Conservation (phyloP, 1,140 invertebrate species). For the Drosophila nebulosa region DNA sequence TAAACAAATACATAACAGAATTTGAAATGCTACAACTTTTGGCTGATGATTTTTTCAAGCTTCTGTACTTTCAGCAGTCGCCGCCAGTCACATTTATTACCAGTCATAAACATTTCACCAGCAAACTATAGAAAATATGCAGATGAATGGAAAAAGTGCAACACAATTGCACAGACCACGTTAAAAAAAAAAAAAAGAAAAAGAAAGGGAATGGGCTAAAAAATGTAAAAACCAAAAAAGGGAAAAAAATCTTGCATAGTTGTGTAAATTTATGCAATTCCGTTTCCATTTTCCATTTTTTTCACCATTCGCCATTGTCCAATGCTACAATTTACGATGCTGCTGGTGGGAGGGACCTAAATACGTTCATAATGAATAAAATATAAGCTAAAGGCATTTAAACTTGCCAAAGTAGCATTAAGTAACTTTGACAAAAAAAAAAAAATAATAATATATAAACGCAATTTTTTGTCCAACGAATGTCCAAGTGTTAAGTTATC, state of each 20-base stretch:
- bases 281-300: constrained; percentile 39
- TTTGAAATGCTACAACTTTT: constrained; percentile 16
- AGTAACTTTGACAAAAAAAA: constrained; percentile 17
- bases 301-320: constrained; percentile 29
- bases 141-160: constrained; percentile 5
- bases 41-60: constrained; percentile 6
- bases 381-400: constrained; percentile 29
- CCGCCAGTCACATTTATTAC: constrained; percentile 39
- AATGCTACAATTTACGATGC: constrained; percentile 19
- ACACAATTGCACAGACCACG: constrained; percentile 32
- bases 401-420: constrained; percentile 3
- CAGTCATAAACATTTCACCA: constrained; percentile 46
- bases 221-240: neutral
- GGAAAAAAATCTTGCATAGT: constrained; percentile 28
- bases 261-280: constrained; percentile 51
- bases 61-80: constrained; percentile 2
- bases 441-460: neutral
- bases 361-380: constrained; percentile 18
- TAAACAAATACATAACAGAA: constrained; percentile 3
- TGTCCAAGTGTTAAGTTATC: constrained; percentile 26
- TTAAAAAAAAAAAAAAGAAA: constrained; percentile 12
- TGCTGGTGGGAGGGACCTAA: neutral
- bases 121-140: constrained; percentile 35
- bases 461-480: neutral
- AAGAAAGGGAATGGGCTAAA: neutral